These are phyloP conservation scores for Centropus bengalensis DNA, from an alignment of 2,113 vertebrate genomes.

Conservation along the genomic window DNA sequence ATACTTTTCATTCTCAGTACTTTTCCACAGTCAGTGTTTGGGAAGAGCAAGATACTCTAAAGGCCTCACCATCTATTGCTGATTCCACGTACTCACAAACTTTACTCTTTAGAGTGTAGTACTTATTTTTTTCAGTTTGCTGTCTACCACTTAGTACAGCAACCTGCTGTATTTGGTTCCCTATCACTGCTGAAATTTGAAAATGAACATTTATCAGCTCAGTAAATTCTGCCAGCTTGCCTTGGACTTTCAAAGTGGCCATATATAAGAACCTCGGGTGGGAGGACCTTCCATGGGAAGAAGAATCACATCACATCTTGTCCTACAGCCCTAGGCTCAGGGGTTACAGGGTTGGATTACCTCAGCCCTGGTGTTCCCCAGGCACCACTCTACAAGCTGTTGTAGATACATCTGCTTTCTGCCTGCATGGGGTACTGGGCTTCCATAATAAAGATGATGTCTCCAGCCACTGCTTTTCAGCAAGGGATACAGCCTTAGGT, in stretches of 20 bases:
- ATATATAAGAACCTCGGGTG: background rate
- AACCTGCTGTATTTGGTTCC: background rate
- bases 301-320: background rate
- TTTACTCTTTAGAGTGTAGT: background rate
- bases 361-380: no score
- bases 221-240: background rate
- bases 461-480: background rate
- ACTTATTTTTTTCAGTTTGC: background rate
- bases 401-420: accelerated
- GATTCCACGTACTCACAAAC: background rate
- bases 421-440: accelerated
- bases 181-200: background rate
- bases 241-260: background rate
- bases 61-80: background rate
- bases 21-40: conserved; percentile 2
- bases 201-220: background rate
- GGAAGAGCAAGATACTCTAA: background rate
- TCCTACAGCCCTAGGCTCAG: background rate
- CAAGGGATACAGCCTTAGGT: background rate
- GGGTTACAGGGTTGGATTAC: background rate
- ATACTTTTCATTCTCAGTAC: background rate
- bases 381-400: background rate
- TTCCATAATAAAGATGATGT: background rate
- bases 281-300: background rate
- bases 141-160: background rate